These are phyloP conservation scores for Leuctra nigra DNA, from an alignment of 2,888 invertebrate species.

Conservation along the genomic window DNA sequence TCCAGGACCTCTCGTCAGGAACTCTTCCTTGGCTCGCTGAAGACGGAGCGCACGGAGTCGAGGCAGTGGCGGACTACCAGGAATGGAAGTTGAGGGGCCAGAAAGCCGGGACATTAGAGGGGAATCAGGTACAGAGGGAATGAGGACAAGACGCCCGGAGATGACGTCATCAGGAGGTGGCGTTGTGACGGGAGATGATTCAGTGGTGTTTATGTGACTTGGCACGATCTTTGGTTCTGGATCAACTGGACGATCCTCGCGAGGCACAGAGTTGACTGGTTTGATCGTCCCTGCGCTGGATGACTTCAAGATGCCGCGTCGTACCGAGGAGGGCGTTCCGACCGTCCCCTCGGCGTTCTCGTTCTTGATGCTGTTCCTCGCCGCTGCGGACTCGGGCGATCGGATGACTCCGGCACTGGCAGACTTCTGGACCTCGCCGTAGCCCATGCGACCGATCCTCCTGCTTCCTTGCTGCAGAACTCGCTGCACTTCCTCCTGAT, in stretches of 20 bases:
- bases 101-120: background rate
- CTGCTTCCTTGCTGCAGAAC: slow-evolving; percentile 31
- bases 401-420: slow-evolving; percentile 50
- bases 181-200: too few species aligned
- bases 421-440: slow-evolving; percentile 57
- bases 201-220: too few species aligned
- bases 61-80: slow-evolving; percentile 22
- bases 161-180: background rate
- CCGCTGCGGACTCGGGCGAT: slow-evolving; percentile 38
- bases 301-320: slow-evolving; percentile 37
- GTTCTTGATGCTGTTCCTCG: background rate
- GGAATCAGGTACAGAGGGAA: background rate
- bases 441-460: slow-evolving; percentile 36
- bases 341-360: slow-evolving; percentile 17
- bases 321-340: slow-evolving; percentile 19
- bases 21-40: slow-evolving; percentile 64
- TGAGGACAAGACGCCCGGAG: background rate
- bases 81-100: background rate
- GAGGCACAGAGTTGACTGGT: slow-evolving; percentile 36
- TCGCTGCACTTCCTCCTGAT: slow-evolving; percentile 42
- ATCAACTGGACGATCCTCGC: background rate
- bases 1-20: slow-evolving; percentile 47
- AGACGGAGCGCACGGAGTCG: slow-evolving; percentile 50
- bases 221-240: background rate
- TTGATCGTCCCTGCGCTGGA: slow-evolving; percentile 39